Base-by-base conservation (phyloP, 1,140 invertebrate genomes). In the Nilaparvata lugens region DNA sequence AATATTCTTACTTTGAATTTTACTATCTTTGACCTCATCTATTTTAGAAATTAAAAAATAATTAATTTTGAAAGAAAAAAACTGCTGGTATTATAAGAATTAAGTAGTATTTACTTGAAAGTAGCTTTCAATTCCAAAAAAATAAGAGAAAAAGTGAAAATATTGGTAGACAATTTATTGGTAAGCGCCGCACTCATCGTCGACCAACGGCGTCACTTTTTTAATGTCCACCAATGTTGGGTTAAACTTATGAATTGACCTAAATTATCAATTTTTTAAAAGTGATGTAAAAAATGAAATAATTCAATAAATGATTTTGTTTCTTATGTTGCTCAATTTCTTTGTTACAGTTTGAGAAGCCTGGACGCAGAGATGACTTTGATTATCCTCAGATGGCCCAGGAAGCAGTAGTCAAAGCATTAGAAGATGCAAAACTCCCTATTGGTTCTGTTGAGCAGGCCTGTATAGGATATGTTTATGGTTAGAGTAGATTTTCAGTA, bases 341-440 rank as follows among this genome's bases (percentile, higher is more conserved):
- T 63, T 62, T 62, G 21, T 65, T 66, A 31, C 65, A 87, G 81
- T 94, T 94, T 77, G 85, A 87, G 65, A 98, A 98, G 74, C 95
- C 96, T 25, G 91, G 90, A 23, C 78, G 77, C 43, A 78, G 84
- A 65, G 78, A 85, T 31, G 79, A 89, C 62, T 84, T 87, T 67
- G 96, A 98, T 74, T 99, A 98, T 72, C 95, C 95, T 0, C 83
- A 95, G 64, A 89, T 98, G 83, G 93, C 88, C 9, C 89, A 91
- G 71, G 95, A 98, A 79, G 89, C 95, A 7, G 91, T 96, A 0
- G 82, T 80, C 14, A 93, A 91, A 66, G 95, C 96, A 14, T 74
- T 99, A 2, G 71, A 83, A 56, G 97, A 99, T 81, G 88, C 91
- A 52, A 81, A 80, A 53, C 75, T 98, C n/a, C 75, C 80, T 18